phyloP scores from a whole-genome alignment of 2,888 invertebrate genomes.

The Xanthorhoe spadicearia region DNA sequence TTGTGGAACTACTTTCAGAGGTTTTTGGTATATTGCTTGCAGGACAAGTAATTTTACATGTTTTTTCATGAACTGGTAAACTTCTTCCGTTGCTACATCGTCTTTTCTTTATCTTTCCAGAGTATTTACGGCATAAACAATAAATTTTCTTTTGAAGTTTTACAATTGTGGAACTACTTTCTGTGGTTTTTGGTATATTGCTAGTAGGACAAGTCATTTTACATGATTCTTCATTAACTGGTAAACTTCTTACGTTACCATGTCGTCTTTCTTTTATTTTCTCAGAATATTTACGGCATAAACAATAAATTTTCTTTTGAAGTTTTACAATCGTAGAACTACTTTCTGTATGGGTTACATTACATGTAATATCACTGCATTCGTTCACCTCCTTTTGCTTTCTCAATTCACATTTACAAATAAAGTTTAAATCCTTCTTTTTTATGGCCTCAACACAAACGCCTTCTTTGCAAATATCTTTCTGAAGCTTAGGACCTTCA shows the following conservation, averaged over 20 bases:
- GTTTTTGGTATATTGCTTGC: neutral
- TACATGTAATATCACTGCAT: constrained; percentile 10
- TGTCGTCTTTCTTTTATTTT: constrained; percentile 30
- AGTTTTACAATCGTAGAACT: constrained; percentile 34
- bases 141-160: constrained; percentile 38
- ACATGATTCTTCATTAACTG: constrained; percentile 22
- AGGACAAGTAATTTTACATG: constrained; percentile 10
- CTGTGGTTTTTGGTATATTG: neutral
- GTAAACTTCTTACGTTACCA: constrained; percentile 1
- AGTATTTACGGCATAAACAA: constrained; percentile 39
- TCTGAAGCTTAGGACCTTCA: constrained; percentile 4
- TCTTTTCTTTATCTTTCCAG: constrained; percentile 36
- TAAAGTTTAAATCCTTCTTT: constrained; percentile 32
- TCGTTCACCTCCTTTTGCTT: constrained; percentile 25
- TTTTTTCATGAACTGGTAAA: constrained; percentile 13
- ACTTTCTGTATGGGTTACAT: constrained; percentile 9
- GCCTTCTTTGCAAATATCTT: constrained; percentile 28
- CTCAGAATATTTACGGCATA: constrained; percentile 42
- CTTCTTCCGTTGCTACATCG: neutral
- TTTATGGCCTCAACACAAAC: constrained; percentile 34
- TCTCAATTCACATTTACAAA: constrained; percentile 33
- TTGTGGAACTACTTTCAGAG: constrained; percentile 27
- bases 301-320: constrained; percentile 33
- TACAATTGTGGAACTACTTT: constrained; percentile 31
- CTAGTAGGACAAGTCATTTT: neutral